Percentiles rank a stretch among this genome's conserved stretches.
Evolutionary conservation across 2,888 invertebrate genomes (phyloP).

Genomic region (Netelia fuscicornis): DNA sequence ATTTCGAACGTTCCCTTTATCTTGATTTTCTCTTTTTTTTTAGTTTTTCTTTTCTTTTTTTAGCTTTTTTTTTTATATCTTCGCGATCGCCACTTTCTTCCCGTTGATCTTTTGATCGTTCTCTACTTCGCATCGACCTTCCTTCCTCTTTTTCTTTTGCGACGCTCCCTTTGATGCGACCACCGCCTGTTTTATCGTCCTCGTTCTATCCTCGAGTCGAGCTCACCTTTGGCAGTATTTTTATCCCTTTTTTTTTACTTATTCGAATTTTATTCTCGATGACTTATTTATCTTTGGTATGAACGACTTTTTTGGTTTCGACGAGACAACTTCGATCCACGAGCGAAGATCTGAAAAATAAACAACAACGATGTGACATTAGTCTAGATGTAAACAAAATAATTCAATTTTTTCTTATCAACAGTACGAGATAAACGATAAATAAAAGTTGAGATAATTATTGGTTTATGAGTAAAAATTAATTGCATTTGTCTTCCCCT

Average conservation of each 20-base stretch:
- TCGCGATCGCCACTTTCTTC: slow-evolving; percentile 13
- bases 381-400: too few species aligned
- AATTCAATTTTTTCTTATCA: too few species aligned
- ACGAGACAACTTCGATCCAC: not conserved
- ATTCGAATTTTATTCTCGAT: too few species aligned
- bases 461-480: too few species aligned
- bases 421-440: too few species aligned
- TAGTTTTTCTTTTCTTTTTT: slow-evolving; percentile 46
- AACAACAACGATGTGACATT: too few species aligned
- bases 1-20: slow-evolving; percentile 36
- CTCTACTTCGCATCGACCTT: not conserved
- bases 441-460: too few species aligned
- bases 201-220: slow-evolving; percentile 29
- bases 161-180: slow-evolving; percentile 57
- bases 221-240: slow-evolving; percentile 55
- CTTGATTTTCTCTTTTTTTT: slow-evolving; percentile 8
- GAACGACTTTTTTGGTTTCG: slow-evolving; percentile 9
- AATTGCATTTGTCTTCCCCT: too few species aligned
- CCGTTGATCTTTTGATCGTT: slow-evolving; percentile 42
- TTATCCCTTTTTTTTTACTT: not conserved
- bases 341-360: slow-evolving; percentile 54
- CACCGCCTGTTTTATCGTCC: slow-evolving; percentile 16
- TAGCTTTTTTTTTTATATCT: slow-evolving; percentile 33
- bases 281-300: slow-evolving; percentile 39
- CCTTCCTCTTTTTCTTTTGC: not conserved